Evolutionary conservation across 2,113 vertebrate species (phyloP), one percentile per base, ranked within the genome.

Genomic region (Perca flavescens): DNA sequence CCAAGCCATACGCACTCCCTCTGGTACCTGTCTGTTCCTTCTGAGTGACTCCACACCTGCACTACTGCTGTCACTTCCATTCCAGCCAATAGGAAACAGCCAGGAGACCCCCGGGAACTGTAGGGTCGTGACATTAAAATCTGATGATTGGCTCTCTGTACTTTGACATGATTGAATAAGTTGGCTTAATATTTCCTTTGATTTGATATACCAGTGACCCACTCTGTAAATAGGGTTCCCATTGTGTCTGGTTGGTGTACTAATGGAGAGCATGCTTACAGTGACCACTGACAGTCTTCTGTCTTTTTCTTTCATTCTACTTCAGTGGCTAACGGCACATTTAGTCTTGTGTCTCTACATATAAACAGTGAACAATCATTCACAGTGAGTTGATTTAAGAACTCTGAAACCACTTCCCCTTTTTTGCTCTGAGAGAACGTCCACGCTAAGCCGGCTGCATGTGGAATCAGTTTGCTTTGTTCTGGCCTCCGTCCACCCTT

Each of bases 1-100:
- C 76, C 82, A 91, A 94, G 94, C 91, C 93, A 93, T 93, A 91
- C 80, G 31, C 76, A 74, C 49, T 50, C 49, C 49, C 31, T 61
- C 58, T 36, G 83, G 64, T 82, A 31, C 69, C 72, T 54, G 63
- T 77, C 28, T 60, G 79, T 64, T 84, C 62, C 60, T 22, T 77
- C 73, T 81, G 60, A 74, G 46, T 49, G 53, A 60, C 64, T 28
- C 57, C 65, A 52, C 40, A 68, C 81, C 79, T 86, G 77, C 85
- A 56, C 82, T 85, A 64, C 67, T 60, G 79, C 77, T 80, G n/a
- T 81, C 84, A 78, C 71, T 88, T 89, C 72, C 80, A 70, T 79
- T 85, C 71, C 76, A 80, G 65, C 61, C 79, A 65, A 54, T 82
- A 70, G 79, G 75, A 82, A 68, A 31, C n/a, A 5, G 66, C 34